Evolutionary conservation across 2,888 invertebrate genomes (phyloP).

Genomic region (Empis livida): DNA sequence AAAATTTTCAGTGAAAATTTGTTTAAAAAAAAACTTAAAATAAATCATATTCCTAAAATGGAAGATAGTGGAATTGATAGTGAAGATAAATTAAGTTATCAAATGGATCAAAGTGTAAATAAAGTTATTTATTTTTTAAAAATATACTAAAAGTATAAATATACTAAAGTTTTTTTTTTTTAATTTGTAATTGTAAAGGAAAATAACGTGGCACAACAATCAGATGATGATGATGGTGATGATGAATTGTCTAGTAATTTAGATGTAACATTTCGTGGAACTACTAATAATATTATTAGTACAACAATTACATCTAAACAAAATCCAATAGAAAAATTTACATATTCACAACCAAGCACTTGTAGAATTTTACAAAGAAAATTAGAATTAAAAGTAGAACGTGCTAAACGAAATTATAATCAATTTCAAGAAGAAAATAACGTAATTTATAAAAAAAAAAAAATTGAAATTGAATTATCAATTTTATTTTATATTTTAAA

Average conservation of each 20-base stretch:
- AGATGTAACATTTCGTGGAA: conserved; percentile 27
- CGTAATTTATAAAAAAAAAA: too few relatives aligned
- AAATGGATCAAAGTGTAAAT: not conserved
- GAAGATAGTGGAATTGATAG: conserved; percentile 35
- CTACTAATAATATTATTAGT: conserved; percentile 10
- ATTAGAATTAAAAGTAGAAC: conserved; percentile 35
- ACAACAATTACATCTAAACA: conserved; percentile 10
- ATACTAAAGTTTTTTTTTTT: too few relatives aligned
- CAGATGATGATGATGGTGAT: conserved; percentile 19
- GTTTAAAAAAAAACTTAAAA: too few relatives aligned
- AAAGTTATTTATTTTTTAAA: not conserved
- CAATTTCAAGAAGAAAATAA: conserved; percentile 26
- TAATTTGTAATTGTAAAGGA: too few relatives aligned
- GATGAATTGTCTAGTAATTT: conserved; percentile 14
- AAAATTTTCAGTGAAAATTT: too few relatives aligned
- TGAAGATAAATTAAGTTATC: conserved; percentile 22
- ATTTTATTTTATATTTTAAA: conserved; percentile 11
- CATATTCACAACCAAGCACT: conserved; percentile 27
- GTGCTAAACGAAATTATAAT: conserved; percentile 33
- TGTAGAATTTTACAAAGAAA: conserved; percentile 35
- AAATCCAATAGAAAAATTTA: conserved; percentile 4
- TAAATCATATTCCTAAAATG: conserved; percentile 13
- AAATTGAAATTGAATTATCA: conserved; percentile 4
- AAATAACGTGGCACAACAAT: conserved; percentile 13
- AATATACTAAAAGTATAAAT: too few relatives aligned